Percentiles rank a stretch among this genome's conserved stretches.
Evolutionary conservation across 2,888 invertebrate genomes (phyloP).

Genomic region (Mycalesis mineus): DNA sequence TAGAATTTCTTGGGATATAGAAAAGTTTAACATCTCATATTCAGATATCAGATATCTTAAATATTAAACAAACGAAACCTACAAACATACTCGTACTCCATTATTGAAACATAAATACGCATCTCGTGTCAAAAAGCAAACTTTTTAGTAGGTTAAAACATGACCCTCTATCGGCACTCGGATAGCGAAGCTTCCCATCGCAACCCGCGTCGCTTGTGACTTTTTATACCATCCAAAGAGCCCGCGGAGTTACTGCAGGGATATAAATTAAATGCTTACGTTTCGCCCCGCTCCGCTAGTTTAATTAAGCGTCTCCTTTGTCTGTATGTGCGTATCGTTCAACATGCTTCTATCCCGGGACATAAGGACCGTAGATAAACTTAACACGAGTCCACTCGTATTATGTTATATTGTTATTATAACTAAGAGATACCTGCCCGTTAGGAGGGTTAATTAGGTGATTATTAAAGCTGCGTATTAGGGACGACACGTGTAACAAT

Average conservation of each 20-base stretch:
- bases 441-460: not conserved
- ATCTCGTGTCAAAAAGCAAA: no score
- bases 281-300: slow-evolving; percentile 74
- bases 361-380: slow-evolving; percentile 19
- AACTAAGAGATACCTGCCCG: not conserved
- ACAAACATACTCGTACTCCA: no score
- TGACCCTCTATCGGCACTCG: no score
- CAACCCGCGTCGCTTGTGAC: slow-evolving; percentile 34
- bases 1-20: no score
- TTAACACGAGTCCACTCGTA: slow-evolving; percentile 11
- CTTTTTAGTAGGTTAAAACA: no score
- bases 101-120: no score
- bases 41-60: no score
- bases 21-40: no score
- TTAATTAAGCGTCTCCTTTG: slow-evolving; percentile 76
- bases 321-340: slow-evolving; percentile 72
- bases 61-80: no score
- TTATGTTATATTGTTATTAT: slow-evolving; percentile 8
- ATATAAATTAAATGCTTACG: slow-evolving; percentile 78
- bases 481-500: no score
- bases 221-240: slow-evolving; percentile 49
- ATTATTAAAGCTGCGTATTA: not conserved
- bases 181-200: no score
- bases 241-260: slow-evolving; percentile 75
- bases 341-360: slow-evolving; percentile 59